Percentiles rank a stretch among this genome's conserved stretches.
Conservation (phyloP, 2,113 vertebrate species). For the Cheilinus undulatus region DNA sequence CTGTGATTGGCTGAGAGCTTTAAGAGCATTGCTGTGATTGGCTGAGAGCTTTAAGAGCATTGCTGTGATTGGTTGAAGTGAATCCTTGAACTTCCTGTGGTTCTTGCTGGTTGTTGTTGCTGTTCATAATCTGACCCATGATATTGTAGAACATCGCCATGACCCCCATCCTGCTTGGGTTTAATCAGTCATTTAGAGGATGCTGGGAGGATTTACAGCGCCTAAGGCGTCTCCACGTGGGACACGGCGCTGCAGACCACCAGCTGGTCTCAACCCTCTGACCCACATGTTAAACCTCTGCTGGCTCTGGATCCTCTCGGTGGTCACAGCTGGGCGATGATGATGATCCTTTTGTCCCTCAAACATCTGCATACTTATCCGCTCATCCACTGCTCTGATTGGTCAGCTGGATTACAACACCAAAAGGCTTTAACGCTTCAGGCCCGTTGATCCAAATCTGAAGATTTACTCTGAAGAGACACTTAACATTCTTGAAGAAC, state of each 20-base stretch:
- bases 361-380: conserved; percentile 17
- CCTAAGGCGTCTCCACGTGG: neutral
- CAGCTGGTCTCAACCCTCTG: conserved; percentile 34
- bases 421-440: neutral
- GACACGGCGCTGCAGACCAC: no score
- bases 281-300: conserved; percentile 26
- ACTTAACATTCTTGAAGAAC: no score
- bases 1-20: no score
- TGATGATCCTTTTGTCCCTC: conserved; percentile 13
- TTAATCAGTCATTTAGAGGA: conserved; percentile 2
- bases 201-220: neutral
- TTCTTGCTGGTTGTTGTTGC: no score
- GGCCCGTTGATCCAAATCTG: neutral
- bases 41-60: no score
- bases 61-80: no score
- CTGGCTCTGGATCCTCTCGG: neutral
- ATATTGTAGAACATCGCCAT: neutral
- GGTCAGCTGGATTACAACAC: neutral
- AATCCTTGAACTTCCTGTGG: no score
- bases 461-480: neutral
- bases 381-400: neutral
- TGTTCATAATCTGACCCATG: no score
- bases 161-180: neutral
- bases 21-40: no score
- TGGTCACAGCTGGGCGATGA: neutral